These are phyloP conservation scores for Nineta flava DNA, from an alignment of 2,888 invertebrate species.

Conservation along the genomic window DNA sequence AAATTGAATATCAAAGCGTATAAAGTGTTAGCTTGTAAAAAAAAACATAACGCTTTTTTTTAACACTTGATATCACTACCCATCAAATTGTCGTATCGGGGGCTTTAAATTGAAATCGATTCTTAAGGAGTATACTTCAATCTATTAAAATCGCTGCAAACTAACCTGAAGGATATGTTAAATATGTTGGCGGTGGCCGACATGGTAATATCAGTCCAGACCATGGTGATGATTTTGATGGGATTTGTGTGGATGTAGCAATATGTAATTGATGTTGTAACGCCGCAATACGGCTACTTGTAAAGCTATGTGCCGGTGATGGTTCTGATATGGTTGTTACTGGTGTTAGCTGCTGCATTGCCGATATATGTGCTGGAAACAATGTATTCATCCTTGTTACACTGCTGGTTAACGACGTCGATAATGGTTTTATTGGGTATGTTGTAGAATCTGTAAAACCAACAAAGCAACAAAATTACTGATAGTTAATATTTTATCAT, in stretches of 20 bases:
- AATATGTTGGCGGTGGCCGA: conserved; percentile 16
- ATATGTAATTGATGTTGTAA: conserved; percentile 32
- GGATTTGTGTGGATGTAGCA: conserved; percentile 28
- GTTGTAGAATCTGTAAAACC: too few relatives aligned
- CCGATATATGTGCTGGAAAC: conserved; percentile 26
- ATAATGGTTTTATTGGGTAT: conserved; percentile 25
- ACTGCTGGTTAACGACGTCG: conserved; percentile 27
- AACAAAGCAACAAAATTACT: too few relatives aligned
- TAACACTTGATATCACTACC: too few relatives aligned
- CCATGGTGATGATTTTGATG: conserved; percentile 32
- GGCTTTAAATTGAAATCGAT: too few relatives aligned
- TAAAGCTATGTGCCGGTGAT: conserved; percentile 22
- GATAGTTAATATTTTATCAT: too few relatives aligned
- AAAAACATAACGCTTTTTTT: too few relatives aligned
- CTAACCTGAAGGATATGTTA: conserved; percentile 5
- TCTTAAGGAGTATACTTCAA: too few relatives aligned
- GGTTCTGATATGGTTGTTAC: conserved; percentile 16
- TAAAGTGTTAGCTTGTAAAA: too few relatives aligned
- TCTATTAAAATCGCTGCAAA: background rate
- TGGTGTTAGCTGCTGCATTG: conserved; percentile 29
- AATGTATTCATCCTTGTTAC: conserved; percentile 23
- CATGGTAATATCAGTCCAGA: conserved; percentile 42
- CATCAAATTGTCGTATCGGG: too few relatives aligned
- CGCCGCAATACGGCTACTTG: conserved; percentile 34
- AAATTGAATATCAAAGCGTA: too few relatives aligned